phyloP scores from a whole-genome alignment of 2,888 invertebrate genomes.

The Tiliacea aurago region DNA sequence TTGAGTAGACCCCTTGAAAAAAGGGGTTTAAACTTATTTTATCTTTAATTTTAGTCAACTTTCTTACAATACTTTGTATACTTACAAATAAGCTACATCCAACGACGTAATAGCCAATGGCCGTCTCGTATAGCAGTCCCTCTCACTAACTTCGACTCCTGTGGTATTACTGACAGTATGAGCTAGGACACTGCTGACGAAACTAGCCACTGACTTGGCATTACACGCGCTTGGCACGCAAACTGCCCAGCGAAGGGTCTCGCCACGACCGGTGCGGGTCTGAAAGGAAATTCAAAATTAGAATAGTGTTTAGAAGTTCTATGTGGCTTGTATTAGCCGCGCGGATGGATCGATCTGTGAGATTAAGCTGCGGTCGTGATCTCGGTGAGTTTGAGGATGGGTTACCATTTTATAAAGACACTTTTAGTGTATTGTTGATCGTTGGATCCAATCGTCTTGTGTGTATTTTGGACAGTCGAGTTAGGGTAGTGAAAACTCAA shows the following conservation, averaged over 20 bases:
- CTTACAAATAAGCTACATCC: conserved; percentile 85
- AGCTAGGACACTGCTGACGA: conserved; percentile 84
- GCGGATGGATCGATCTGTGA: not conserved
- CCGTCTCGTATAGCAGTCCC: conserved; percentile 87
- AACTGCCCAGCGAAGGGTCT: conserved; percentile 91
- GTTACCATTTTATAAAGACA: not conserved
- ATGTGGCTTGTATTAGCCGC: not conserved
- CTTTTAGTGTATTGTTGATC: not conserved
- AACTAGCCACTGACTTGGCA: conserved; percentile 87
- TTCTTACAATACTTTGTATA: not conserved
- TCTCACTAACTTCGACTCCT: conserved; percentile 83
- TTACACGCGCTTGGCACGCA: conserved; percentile 92
- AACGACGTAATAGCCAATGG: conserved; percentile 80
- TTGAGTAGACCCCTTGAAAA: too few relatives aligned
- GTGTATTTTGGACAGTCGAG: not conserved
- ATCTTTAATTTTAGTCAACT: too few relatives aligned
- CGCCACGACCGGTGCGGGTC: conserved; percentile 85
- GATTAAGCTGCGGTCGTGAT: not conserved
- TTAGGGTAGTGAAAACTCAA: not conserved
- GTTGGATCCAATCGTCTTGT: not conserved
- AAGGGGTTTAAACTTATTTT: too few relatives aligned
- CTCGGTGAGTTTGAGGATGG: not conserved
- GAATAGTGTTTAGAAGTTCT: not conserved
- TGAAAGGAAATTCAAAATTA: conserved; percentile 61
- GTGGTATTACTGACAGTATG: conserved; percentile 86